Conservation (phyloP, 2,888 invertebrate species). For the Pyrgus malvae region DNA sequence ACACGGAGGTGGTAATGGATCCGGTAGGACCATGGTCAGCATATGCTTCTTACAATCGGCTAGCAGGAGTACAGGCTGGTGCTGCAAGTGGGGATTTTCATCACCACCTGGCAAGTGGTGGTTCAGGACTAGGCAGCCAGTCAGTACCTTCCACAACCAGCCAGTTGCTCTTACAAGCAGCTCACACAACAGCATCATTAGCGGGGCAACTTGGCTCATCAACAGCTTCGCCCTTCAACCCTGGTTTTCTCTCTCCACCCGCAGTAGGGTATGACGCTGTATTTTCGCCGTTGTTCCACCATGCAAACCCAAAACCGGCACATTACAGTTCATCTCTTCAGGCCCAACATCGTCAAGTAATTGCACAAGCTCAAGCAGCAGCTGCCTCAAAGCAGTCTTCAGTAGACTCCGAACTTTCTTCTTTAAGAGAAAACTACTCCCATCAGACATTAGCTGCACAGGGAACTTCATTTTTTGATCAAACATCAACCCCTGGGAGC, state of each 20-base stretch:
- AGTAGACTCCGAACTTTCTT: conserved; percentile 80
- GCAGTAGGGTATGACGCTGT: conserved; percentile 91
- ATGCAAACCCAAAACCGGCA: conserved; percentile 88
- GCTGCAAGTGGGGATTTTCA: conserved; percentile 86
- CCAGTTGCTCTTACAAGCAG: conserved; percentile 85
- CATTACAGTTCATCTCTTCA: conserved; percentile 85
- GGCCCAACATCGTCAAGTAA: conserved; percentile 86
- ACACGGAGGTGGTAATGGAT: conserved; percentile 88
- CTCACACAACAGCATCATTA: conserved; percentile 82
- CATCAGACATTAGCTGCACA: conserved; percentile 82
- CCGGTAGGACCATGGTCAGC: conserved; percentile 94
- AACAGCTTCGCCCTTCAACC: conserved; percentile 85
- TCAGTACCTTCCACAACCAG: conserved; percentile 84
- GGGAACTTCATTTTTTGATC: conserved; percentile 86
- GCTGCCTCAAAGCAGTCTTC: conserved; percentile 81
- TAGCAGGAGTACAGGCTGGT: conserved; percentile 87
- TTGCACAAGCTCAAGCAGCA: conserved; percentile 80
- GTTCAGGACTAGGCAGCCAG: conserved; percentile 76
- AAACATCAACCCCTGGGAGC: conserved; percentile 78
- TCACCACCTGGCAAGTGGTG: conserved; percentile 84
- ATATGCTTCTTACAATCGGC: conserved; percentile 91
- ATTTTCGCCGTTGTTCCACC: conserved; percentile 91
- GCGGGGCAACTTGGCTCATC: conserved; percentile 84
- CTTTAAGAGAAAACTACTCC: conserved; percentile 82
- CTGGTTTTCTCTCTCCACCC: conserved; percentile 88